Evolutionary conservation across 2,113 vertebrate species (phyloP).

Genomic region (Daboia siamensis): DNA sequence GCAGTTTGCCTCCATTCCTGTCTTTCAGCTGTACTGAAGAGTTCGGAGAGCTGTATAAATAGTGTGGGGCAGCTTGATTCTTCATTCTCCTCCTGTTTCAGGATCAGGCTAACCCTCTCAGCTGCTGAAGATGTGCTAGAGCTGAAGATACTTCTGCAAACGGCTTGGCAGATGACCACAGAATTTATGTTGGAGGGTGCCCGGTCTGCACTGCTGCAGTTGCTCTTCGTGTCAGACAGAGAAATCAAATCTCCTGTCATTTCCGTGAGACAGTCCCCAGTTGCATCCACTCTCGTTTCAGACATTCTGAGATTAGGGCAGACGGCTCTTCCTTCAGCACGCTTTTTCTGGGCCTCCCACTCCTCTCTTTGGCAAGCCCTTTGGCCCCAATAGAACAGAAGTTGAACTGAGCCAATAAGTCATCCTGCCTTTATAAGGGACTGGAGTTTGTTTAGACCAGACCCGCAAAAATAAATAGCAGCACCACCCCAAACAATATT

Average conservation of each 20-base stretch:
- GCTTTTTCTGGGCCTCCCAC: not conserved
- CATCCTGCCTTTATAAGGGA: conserved; percentile 46
- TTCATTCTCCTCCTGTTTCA: conserved; percentile 25
- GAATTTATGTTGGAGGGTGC: conserved; percentile 14
- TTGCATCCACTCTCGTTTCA: not conserved
- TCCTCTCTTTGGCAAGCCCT: not conserved
- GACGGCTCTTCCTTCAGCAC: not conserved
- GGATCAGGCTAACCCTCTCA: not conserved
- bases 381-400: not conserved
- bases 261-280: not conserved
- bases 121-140: not conserved
- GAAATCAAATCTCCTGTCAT: not conserved
- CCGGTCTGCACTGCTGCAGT: not conserved
- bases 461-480: not conserved
- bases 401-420: not conserved
- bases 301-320: not conserved
- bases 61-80: conserved; percentile 37
- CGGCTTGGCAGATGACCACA: conserved; percentile 15
- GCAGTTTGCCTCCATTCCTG: conserved; percentile 70
- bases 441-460: conserved; percentile 39
- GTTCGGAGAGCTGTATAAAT: conserved; percentile 77
- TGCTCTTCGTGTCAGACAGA: not conserved
- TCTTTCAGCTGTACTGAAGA: conserved; percentile 55
- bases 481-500: conserved; percentile 44
- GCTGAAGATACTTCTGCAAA: conserved; percentile 48